Evolutionary conservation across 2,113 vertebrate genomes (phyloP).

Genomic region (Tachycineta bicolor): DNA sequence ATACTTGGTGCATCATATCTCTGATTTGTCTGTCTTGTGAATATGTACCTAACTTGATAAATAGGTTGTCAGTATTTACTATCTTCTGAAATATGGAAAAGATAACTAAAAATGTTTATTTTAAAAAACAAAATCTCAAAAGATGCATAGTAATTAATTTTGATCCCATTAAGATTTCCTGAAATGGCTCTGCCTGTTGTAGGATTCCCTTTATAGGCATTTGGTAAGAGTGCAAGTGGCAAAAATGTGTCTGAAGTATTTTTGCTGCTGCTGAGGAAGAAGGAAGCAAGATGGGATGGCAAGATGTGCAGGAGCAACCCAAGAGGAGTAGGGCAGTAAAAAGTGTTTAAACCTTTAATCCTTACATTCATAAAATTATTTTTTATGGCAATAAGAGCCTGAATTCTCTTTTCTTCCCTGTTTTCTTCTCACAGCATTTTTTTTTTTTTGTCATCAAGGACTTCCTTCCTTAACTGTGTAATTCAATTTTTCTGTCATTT

Average conservation of each 20-base stretch:
- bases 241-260: neutral
- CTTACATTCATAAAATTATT: neutral
- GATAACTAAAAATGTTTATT: neutral
- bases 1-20: neutral
- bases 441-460: neutral
- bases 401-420: neutral
- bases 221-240: neutral
- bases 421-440: fast-evolving
- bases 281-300: neutral
- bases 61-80: neutral
- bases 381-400: neutral
- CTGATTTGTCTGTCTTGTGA: neutral
- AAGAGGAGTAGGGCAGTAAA: neutral
- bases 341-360: neutral
- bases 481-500: neutral
- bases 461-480: neutral
- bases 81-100: neutral
- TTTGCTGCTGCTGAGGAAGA: neutral
- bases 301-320: neutral
- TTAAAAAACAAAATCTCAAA: neutral
- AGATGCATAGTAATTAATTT: neutral
- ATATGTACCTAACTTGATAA: neutral
- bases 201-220: neutral
- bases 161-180: neutral
- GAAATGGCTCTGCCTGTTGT: neutral